Percentiles rank a stretch among this genome's conserved stretches.
These are phyloP conservation scores for Mastigias papua DNA, from an alignment of 30 jellyfish, hydroid and myxozoan genomes.

Conservation along the genomic window DNA sequence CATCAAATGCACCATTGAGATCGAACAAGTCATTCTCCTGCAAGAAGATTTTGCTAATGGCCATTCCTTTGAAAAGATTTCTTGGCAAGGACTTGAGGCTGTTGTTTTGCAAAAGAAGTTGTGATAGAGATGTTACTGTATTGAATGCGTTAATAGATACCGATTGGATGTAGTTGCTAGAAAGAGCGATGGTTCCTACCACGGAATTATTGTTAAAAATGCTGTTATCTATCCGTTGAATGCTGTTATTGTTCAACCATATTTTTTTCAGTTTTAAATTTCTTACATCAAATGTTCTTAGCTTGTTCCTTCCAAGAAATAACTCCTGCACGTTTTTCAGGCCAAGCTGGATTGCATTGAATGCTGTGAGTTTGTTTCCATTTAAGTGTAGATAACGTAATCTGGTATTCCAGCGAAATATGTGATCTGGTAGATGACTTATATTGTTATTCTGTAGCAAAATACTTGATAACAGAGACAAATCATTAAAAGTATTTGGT, in stretches of 20 bases:
- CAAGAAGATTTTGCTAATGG: neutral
- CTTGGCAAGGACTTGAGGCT: constrained; percentile 23
- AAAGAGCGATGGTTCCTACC: neutral
- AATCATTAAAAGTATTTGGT: too few species aligned
- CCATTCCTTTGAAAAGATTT: constrained; percentile 16
- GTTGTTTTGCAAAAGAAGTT: constrained; percentile 34
- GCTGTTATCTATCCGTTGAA: neutral
- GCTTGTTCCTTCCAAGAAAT: neutral
- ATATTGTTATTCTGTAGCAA: constrained; percentile 3
- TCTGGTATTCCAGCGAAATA: neutral
- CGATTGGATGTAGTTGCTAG: constrained; percentile 11
- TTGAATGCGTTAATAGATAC: constrained; percentile 36
- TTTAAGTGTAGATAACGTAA: neutral
- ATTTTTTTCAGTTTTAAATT: neutral
- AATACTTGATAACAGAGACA: too few species aligned
- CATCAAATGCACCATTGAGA: constrained; percentile 28
- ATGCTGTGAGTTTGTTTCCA: neutral
- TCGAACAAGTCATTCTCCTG: constrained; percentile 15
- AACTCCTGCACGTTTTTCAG: neutral
- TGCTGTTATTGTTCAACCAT: neutral
- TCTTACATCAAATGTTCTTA: neutral
- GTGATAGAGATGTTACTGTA: neutral
- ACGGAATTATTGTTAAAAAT: neutral
- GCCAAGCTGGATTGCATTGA: neutral
- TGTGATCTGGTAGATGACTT: neutral